Base-by-base conservation (phyloP, 2,113 vertebrate species). In the Scatophagus argus region DNA sequence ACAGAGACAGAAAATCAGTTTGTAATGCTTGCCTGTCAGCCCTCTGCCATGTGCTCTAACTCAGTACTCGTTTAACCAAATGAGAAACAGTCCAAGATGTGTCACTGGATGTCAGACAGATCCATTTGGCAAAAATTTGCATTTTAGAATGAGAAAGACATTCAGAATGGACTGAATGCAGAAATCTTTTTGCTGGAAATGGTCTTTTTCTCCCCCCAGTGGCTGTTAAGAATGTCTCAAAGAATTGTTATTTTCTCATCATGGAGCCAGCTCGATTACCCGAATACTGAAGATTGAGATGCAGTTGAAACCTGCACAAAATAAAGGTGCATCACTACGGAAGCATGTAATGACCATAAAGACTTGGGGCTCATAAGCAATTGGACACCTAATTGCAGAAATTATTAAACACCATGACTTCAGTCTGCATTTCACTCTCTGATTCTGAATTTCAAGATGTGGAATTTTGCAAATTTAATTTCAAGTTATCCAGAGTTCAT, bases 11-110 rank as follows among this genome's bases (percentile, higher is more conserved):
- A 70, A 49, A 70, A 62, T 46, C 58, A 58, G 21, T 51, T 38
- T 44, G 34, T 54, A 49, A 75, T 44, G 9, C 49, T 72, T 2
- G 8, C 51, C 41, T 65, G 49, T 65, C 60, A 72, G 47, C n/a
- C 31, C 8, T 61, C 8, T n/a, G 29, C 63, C 44, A 29, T 56
- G 43, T 75, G 34, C 23, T 65, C 52, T 59, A 39, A 31, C 27
- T n/a, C 46, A 27, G 32, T 23, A 16, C 39, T 58, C 54, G 44
- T 61, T 63, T 43, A 32, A 54, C 17, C 25, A 74, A 80, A 64
- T 64, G 32, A 64, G 39, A 79, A 71, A 71, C 66, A 79, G 74
- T 5, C n/a, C 0, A 10, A 58, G 4, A 36, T 56, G 54, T 60
- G 55, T 43, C 51, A 31, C 39, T 49, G 47, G 8, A 66, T 46